Evolutionary conservation across 2,888 invertebrate species (phyloP), one percentile per base, ranked within the genome.

Genomic region (Resseliella maxima): DNA sequence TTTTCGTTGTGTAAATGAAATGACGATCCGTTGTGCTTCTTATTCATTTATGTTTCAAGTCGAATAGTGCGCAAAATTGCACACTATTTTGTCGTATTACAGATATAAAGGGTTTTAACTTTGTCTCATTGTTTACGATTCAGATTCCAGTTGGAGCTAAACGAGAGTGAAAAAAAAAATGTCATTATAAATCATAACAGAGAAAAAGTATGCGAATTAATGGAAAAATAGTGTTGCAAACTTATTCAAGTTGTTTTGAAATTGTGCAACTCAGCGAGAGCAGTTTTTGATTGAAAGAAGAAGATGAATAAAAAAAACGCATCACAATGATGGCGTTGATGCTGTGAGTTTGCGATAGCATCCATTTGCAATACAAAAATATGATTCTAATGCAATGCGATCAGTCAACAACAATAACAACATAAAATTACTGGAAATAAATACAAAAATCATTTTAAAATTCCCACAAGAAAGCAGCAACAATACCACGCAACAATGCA

Each of bases 151-250:
- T 31, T 31, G 21, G 31, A 21, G 15, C 31, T 3, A 72, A 72
- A 35, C 72, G 2, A 18, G 21, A 59, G 24, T 5, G 2, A 27
- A 24, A n/a, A 31, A 72, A 72, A 72, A 72, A 72, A 72, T 35
- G 35, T 31, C 72, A 27, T 72, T 72, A 72, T 72, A 59, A 59
- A 59, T 72, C 72, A 72, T 72, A 72, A 72, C 72, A 72, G 31
- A n/a, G n/a, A 35, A 72, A 72, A 72, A 72, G 31, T 72, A 72
- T 12, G 31, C 72, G 31, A 5, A 31, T 72, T 72, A 35, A 72
- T 72, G 31, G 72, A 72, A 72, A 72, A 31, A 72, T 72, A 27
- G 12, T 72, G 72, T 72, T 35, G 2, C 72, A 72, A 72, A 72
- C 72, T 72, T 72, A 72, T 31, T n/a, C 72, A 72, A 31, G 72